Evolutionary conservation across 2,888 invertebrate genomes (phyloP).

Genomic region (Eledone cirrhosa): DNA sequence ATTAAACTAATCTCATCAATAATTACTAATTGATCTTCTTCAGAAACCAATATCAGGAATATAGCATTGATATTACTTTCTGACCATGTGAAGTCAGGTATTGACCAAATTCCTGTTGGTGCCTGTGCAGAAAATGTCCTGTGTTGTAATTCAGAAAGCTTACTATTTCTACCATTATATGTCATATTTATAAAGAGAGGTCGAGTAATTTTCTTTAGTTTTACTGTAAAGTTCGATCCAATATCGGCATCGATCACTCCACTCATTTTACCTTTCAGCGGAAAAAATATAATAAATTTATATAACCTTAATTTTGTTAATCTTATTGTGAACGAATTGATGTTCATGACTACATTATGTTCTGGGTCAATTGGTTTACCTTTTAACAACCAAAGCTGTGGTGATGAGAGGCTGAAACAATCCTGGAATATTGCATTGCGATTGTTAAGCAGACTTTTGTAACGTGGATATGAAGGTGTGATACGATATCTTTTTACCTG

Average conservation of each 20-base stretch:
- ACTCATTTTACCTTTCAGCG: conserved; percentile 30
- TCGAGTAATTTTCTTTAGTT: conserved; percentile 29
- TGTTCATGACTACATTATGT: background rate
- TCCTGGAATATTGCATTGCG: conserved; percentile 38
- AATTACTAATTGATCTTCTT: conserved; percentile 32
- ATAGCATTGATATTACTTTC: conserved; percentile 36
- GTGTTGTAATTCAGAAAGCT: background rate
- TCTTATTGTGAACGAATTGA: background rate
- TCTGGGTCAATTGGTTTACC: conserved; percentile 22
- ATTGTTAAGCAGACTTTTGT: conserved; percentile 41
- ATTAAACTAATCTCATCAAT: conserved; percentile 39
- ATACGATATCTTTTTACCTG: conserved; percentile 37
- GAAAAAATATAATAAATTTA: conserved; percentile 29
- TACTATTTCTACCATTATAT: conserved; percentile 4
- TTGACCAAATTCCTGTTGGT: conserved; percentile 36
- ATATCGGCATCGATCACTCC: conserved; percentile 1
- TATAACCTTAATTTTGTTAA: background rate
- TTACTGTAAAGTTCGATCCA: conserved; percentile 30
- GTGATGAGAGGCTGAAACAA: conserved; percentile 35
- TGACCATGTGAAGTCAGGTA: conserved; percentile 41
- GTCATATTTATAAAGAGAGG: background rate
- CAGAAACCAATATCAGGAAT: conserved; percentile 33
- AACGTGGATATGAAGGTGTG: conserved; percentile 40
- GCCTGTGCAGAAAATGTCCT: conserved; percentile 28
- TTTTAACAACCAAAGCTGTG: conserved; percentile 41